phyloP scores from a whole-genome alignment of 2,113 vertebrate genomes.

The Plecturocebus donacophilus region DNA sequence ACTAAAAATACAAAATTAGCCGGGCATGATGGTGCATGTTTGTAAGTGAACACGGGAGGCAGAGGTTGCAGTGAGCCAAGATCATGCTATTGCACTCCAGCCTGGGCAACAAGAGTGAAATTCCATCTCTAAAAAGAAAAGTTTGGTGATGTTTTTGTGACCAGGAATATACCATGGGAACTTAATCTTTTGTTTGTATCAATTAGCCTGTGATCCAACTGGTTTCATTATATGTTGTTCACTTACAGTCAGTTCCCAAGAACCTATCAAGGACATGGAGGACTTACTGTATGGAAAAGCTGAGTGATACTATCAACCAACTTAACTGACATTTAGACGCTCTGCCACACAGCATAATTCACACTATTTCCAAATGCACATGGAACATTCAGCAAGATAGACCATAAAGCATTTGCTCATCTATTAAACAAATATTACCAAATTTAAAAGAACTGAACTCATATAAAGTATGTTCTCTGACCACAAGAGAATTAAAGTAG shows the following conservation, averaged over 20 bases:
- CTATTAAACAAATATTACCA: not conserved
- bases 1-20: too few species aligned
- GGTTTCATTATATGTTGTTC: not conserved
- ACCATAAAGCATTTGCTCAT: too few species aligned
- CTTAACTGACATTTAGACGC: accelerated
- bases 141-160: not conserved
- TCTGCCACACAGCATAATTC: not conserved
- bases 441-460: not conserved
- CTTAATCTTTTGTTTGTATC: not conserved
- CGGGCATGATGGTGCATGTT: too few species aligned
- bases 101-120: too few species aligned
- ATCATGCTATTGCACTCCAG: too few species aligned
- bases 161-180: too few species aligned
- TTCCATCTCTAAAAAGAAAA: not conserved
- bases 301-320: not conserved
- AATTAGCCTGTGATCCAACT: not conserved
- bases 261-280: not conserved
- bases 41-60: too few species aligned
- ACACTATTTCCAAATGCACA: not conserved
- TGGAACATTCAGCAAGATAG: too few species aligned
- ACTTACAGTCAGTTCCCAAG: not conserved
- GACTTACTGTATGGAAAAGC: not conserved
- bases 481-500: not conserved
- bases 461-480: not conserved
- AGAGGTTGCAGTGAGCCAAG: too few species aligned